These are phyloP conservation scores for Tetrapedia diversipes DNA, from an alignment of 2,888 invertebrate genomes.

Conservation along the genomic window DNA sequence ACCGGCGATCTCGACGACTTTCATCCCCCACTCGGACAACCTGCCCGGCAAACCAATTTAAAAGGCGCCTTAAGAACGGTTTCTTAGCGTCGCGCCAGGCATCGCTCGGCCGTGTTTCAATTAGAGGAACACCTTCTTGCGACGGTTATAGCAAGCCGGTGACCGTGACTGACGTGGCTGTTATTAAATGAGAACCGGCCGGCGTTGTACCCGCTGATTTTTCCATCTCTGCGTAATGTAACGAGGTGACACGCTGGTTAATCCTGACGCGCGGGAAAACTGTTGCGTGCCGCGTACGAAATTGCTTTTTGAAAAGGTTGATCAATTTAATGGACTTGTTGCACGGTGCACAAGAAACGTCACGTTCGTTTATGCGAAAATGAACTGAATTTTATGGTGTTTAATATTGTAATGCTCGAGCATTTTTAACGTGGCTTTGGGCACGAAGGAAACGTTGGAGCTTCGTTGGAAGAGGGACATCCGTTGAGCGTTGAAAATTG, in stretches of 20 bases:
- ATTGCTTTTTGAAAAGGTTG: not conserved
- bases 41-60: slow-evolving; percentile 56
- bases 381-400: too few relatives aligned
- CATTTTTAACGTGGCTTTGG: too few relatives aligned
- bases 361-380: too few relatives aligned
- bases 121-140: slow-evolving; percentile 27
- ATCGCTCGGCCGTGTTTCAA: slow-evolving; percentile 20
- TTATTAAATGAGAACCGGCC: slow-evolving; percentile 25
- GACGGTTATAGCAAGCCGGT: not conserved
- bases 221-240: not conserved
- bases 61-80: slow-evolving; percentile 38
- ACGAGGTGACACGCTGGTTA: not conserved
- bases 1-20: slow-evolving; percentile 19
- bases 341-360: too few relatives aligned
- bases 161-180: slow-evolving; percentile 17
- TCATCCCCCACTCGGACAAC: slow-evolving; percentile 24
- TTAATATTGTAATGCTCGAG: too few relatives aligned
- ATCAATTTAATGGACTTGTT: not conserved
- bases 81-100: slow-evolving; percentile 4
- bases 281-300: not conserved
- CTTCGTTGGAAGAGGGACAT: too few relatives aligned
- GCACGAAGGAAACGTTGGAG: too few relatives aligned
- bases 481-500: too few relatives aligned
- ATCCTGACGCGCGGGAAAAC: not conserved
- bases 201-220: slow-evolving; percentile 3